These are phyloP conservation scores for Acronicta leporina DNA, from an alignment of 2,888 invertebrate species.

Conservation along the genomic window DNA sequence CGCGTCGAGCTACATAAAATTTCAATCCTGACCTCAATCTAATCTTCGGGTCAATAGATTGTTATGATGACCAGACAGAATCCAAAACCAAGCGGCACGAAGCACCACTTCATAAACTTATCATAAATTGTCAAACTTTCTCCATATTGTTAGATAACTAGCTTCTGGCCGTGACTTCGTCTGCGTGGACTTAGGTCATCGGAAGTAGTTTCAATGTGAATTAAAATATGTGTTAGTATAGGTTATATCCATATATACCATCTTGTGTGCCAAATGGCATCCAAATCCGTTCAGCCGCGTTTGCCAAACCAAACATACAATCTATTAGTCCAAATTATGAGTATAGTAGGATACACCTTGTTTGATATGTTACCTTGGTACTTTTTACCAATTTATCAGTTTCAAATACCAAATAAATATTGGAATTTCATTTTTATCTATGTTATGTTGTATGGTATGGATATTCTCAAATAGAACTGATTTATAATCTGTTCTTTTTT, in stretches of 20 bases:
- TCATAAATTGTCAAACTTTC: slow-evolving; percentile 48
- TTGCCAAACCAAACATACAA: too few relatives aligned
- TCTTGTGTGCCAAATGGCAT: too few relatives aligned
- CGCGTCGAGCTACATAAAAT: slow-evolving; percentile 32
- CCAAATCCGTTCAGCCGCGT: too few relatives aligned
- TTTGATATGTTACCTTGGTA: slow-evolving; percentile 37
- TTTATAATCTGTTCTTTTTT: slow-evolving; percentile 20
- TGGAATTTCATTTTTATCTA: too few relatives aligned
- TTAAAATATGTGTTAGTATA: too few relatives aligned
- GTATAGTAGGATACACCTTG: slow-evolving; percentile 19
- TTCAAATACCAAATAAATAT: not conserved
- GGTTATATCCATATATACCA: too few relatives aligned
- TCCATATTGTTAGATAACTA: slow-evolving; percentile 26
- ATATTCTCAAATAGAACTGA: too few relatives aligned
- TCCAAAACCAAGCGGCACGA: slow-evolving; percentile 13
- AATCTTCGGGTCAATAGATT: slow-evolving; percentile 51
- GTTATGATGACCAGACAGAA: slow-evolving; percentile 51
- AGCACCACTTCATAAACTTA: slow-evolving; percentile 49
- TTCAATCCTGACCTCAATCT: slow-evolving; percentile 29
- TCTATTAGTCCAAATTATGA: too few relatives aligned
- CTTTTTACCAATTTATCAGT: slow-evolving; percentile 25
- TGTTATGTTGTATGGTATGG: too few relatives aligned
- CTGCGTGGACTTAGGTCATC: too few relatives aligned
- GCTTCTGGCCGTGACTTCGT: too few relatives aligned
- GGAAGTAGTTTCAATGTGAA: too few relatives aligned